phyloP scores from a whole-genome alignment of 2,113 vertebrate species.

The Suncus etruscus region DNA sequence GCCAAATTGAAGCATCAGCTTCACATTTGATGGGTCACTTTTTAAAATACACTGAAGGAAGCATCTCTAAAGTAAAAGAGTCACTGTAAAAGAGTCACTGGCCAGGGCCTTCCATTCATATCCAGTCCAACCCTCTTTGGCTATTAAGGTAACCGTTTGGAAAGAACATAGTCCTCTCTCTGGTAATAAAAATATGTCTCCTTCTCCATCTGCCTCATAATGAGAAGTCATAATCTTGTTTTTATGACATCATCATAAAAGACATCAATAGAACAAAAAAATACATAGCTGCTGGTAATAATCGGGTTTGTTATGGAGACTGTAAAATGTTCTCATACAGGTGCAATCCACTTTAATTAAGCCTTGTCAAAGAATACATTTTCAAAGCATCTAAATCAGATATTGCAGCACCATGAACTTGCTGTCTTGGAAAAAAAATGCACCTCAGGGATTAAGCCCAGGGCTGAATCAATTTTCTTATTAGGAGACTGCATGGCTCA shows the following conservation, averaged over 20 bases:
- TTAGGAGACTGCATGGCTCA: conserved; percentile 62
- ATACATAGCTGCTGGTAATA: conserved; percentile 61
- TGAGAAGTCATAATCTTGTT: conserved; percentile 64
- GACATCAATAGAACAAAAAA: conserved; percentile 77
- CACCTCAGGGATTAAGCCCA: conserved; percentile 61
- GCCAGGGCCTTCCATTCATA: neutral
- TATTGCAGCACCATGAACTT: conserved; percentile 63
- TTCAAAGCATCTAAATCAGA: conserved; percentile 77
- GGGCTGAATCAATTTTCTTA: conserved; percentile 80
- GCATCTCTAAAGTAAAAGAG: conserved; percentile 6
- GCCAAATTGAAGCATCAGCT: conserved; percentile 28
- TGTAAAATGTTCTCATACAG: conserved; percentile 63
- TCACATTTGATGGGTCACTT: conserved; percentile 15
- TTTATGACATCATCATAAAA: conserved; percentile 80
- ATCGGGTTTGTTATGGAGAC: conserved; percentile 75
- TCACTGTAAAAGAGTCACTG: conserved; percentile 42
- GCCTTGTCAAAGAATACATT: conserved; percentile 77
- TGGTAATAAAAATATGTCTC: conserved; percentile 57
- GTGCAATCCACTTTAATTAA: conserved; percentile 81
- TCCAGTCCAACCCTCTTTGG: neutral
- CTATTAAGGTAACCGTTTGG: conserved; percentile 31
- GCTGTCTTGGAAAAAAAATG: conserved; percentile 69
- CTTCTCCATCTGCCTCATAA: conserved; percentile 75
- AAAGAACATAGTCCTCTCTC: conserved; percentile 63
- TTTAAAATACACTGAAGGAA: conserved; percentile 57